Percentiles rank a stretch among this genome's conserved stretches.
Evolutionary conservation across 2,888 invertebrate genomes (phyloP).

Genomic region (Yponomeuta sedellus): DNA sequence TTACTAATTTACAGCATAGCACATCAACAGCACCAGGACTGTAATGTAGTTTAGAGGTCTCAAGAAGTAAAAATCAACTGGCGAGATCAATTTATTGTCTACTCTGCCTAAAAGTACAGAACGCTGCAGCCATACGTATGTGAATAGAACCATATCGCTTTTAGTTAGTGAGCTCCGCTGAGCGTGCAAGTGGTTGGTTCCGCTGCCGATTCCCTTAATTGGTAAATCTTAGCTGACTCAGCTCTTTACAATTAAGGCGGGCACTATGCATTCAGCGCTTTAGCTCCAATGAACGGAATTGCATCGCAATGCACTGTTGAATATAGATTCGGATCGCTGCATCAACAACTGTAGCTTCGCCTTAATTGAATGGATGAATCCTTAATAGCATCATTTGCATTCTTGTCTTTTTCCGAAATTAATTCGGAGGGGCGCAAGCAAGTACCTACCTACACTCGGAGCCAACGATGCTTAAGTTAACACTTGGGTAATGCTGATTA

Average conservation of each 20-base stretch:
- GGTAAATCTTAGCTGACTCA: conserved; percentile 70
- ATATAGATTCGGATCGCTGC: background rate
- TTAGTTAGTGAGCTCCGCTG: conserved; percentile 33
- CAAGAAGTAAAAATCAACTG: too few relatives aligned
- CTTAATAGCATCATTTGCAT: background rate
- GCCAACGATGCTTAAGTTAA: too few relatives aligned
- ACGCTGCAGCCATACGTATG: background rate
- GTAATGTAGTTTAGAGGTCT: too few relatives aligned
- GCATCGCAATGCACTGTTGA: background rate
- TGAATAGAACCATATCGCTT: background rate
- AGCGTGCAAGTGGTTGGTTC: conserved; percentile 58
- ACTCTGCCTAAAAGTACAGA: background rate
- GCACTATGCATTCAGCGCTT: conserved; percentile 38
- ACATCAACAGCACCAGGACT: too few relatives aligned
- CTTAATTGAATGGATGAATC: conserved; percentile 20
- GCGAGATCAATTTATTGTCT: too few relatives aligned
- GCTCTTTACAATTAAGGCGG: conserved; percentile 66
- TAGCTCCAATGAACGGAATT: conserved; percentile 38
- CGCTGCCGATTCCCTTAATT: conserved; percentile 67
- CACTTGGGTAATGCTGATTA: too few relatives aligned
- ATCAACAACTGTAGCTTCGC: conserved; percentile 12
- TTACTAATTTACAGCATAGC: too few relatives aligned
- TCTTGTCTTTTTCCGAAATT: conserved; percentile 15
- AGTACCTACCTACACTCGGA: too few relatives aligned
- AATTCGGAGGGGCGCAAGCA: background rate